Conservation (phyloP, 2,113 vertebrate genomes). For the Pelvicachromis taeniatus region DNA sequence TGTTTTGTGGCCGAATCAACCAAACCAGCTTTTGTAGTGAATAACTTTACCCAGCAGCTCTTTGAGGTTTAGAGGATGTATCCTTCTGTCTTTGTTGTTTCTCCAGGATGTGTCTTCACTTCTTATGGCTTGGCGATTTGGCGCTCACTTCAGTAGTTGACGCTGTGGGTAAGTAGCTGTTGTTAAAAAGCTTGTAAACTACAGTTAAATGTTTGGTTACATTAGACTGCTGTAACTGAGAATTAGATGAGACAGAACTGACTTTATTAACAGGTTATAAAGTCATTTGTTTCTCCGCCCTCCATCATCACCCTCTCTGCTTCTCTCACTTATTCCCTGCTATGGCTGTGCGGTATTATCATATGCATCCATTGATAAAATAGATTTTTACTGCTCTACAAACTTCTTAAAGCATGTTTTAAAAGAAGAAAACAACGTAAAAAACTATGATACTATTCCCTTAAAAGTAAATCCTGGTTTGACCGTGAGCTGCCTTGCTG, state of each 20-base stretch:
- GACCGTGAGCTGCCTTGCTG: neutral
- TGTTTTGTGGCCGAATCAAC: neutral
- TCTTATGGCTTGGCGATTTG: fast-evolving
- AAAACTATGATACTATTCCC: neutral
- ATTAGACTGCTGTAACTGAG: fast-evolving
- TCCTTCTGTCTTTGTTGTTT: fast-evolving
- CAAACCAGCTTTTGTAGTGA: neutral
- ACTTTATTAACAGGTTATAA: neutral
- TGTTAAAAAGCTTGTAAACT: fast-evolving
- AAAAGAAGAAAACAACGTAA: neutral
- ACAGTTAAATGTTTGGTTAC: neutral
- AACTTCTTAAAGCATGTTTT: neutral
- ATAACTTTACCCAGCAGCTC: neutral
- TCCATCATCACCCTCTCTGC: neutral
- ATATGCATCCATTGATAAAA: neutral
- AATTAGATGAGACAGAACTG: fast-evolving
- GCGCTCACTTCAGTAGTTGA: neutral
- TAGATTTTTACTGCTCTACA: neutral
- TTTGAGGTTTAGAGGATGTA: neutral
- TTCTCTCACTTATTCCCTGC: neutral
- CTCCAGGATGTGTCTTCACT: neutral
- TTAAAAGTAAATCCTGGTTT: neutral
- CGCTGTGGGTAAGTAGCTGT: fast-evolving
- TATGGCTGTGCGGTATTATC: neutral
- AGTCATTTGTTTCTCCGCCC: too few species aligned